Evolutionary conservation across 1,140 invertebrate species (phyloP).

Genomic region (Trypoxylus dichotomus): DNA sequence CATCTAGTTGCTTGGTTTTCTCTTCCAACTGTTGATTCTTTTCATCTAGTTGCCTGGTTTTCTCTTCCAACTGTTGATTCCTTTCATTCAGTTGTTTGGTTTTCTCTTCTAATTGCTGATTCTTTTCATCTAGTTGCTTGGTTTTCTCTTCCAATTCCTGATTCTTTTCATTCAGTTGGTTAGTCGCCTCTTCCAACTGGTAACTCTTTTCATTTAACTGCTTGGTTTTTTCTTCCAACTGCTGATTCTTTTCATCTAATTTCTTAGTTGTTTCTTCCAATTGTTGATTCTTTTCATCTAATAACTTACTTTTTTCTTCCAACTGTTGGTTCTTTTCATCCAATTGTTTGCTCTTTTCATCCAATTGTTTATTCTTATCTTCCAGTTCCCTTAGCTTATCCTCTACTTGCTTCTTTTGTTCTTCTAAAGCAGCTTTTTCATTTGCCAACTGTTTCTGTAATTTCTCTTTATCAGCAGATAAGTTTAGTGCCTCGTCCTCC

Average conservation of each 20-base stretch:
- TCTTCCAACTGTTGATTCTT: not conserved
- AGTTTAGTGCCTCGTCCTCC: not conserved
- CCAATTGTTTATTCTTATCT: conserved; percentile 22
- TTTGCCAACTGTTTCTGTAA: not conserved
- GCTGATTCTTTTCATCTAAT: not conserved
- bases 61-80: not conserved
- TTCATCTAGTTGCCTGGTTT: not conserved
- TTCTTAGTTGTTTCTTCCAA: not conserved
- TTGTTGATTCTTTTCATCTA: not conserved
- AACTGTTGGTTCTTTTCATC: not conserved
- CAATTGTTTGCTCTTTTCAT: conserved; percentile 21
- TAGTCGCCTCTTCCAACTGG: not conserved
- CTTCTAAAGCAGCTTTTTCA: not conserved
- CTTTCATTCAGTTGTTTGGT: not conserved
- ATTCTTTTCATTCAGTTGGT: not conserved
- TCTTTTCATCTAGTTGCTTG: not conserved
- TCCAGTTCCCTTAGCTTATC: not conserved
- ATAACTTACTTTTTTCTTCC: conserved; percentile 25
- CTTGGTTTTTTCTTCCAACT: not conserved
- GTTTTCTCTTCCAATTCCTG: not conserved
- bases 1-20: not conserved
- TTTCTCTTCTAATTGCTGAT: not conserved
- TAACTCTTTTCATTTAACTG: not conserved
- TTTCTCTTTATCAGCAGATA: not conserved
- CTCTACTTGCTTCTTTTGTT: not conserved